Evolutionary conservation across 2,888 invertebrate genomes (phyloP), one percentile per base, ranked within the genome.

Genomic region (Drosophila mayaguana): DNA sequence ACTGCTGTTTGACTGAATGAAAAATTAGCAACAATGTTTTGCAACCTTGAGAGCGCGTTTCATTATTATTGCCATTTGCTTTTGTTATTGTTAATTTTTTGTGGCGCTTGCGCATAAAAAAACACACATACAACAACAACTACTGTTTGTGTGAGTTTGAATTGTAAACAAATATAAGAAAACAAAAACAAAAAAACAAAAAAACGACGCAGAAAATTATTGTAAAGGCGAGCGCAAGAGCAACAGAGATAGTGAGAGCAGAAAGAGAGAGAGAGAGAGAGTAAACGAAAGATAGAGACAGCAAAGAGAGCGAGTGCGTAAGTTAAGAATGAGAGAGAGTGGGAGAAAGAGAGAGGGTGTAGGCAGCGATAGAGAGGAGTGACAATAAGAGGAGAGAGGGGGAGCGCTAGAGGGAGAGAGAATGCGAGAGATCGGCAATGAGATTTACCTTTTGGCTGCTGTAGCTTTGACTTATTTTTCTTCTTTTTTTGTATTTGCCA

Each of bases 51-150:
- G 61, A 75, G 59, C 64, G 57, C 57, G 63, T 59, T 70, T 34
- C 60, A 48, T 75, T 71, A 71, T 65, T 75, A 59, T 75, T 74
- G 64, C 64, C 53, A 64, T 75, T 75, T 75, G 75, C 57, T 32
- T 71, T 69, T 72, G 46, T 74, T 74, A 69, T 71, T 75, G 56
- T 69, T 69, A 73, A 63, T 73, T 46, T 69, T 74, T 74, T 74
- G 70, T 63, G 70, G 75, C 60, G 74, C 64, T 74, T 70, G 74
- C 70, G 74, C 75, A 69, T 72, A 61, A 72, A 61, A 56, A 61
- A 72, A 46, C 20, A 51, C n/a, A n/a, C n/a, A n/a, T n/a, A 50
- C 14, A 50, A 51, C 20, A 20, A 20, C 20, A 4, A 22, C 22
- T 5, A 25, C n/a, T 54, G 28, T 55, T 20, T 46, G 18, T 42